Base-by-base conservation (phyloP, 1,140 invertebrate species). In the Megalopta genalis region DNA sequence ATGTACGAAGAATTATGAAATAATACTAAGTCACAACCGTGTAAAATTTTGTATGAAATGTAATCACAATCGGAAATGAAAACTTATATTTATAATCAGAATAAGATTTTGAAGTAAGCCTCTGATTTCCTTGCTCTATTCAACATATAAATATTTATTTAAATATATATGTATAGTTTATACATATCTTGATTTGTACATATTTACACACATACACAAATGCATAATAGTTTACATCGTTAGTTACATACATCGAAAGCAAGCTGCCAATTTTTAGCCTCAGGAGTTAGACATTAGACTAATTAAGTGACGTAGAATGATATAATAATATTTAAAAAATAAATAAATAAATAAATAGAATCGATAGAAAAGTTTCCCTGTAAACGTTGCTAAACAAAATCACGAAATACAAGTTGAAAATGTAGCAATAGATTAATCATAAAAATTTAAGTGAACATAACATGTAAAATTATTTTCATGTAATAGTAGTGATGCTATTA, bases 11-110 rank as follows among this genome's bases (percentile, higher is more conserved):
- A 65, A 72, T 65, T 42, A 67, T 66, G 49, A 25, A 10, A 49
- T 65, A 67, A 60, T 78, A 67, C 64, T 54, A 72, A 65, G 25
- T 7, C 69, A 42, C 16, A 63, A 68, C n/a, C 16, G 27, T 76
- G 76, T 85, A 76, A 62, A 82, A 46, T 79, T 69, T 80, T 81
- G 8, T 71, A 83, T 81, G 67, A 74, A 75, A 62, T 76, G 68
- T 27, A 76, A 71, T 7, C 59, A 63, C 63, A 32, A 68, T 68
- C 42, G 27, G 54, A 66, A 52, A 68, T 59, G 65, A 71, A n/a
- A n/a, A 78, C 49, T 65, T 66, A 64, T 57, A 75, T 73, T 66
- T 76, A 37, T 4, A 70, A 84, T 65, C 49, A 39, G 23, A 73
- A 60, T 27, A 57, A 27, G 66, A 68, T 57, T 49, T 72, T 49